Conservation (phyloP, 2,113 vertebrate genomes). For the Pomatorhinus ruficollis region DNA sequence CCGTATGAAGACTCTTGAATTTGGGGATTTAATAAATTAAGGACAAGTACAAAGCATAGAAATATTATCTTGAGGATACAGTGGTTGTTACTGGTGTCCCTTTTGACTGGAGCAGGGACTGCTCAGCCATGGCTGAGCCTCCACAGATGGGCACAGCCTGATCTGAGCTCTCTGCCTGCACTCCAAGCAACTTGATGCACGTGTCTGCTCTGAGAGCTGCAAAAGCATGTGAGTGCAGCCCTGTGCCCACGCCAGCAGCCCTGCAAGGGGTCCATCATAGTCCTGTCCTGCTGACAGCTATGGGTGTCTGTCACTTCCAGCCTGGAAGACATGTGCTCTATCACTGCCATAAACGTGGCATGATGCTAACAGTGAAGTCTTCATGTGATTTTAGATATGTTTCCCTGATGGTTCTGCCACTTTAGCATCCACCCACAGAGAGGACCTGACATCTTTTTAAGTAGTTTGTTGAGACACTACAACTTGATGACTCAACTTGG, state of each 20-base stretch:
- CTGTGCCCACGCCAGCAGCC: background rate
- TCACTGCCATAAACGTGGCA: background rate
- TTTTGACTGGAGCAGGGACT: background rate
- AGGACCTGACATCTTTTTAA: slow-evolving; percentile 8
- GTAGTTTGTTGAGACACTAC: background rate
- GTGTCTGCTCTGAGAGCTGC: background rate
- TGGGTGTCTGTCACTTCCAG: background rate
- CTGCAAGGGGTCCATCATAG: background rate
- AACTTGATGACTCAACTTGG: background rate
- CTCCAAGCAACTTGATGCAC: background rate
- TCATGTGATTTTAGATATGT: background rate
- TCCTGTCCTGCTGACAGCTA: background rate
- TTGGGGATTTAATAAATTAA: background rate
- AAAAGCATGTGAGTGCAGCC: background rate
- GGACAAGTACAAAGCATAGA: background rate
- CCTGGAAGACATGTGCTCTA: background rate
- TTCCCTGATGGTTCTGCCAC: background rate
- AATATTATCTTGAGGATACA: background rate
- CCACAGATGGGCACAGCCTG: background rate
- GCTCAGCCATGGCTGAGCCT: background rate
- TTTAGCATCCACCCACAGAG: background rate
- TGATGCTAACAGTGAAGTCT: background rate
- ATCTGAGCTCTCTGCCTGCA: background rate
- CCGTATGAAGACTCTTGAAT: background rate
- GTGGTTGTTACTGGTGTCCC: background rate